Percentiles rank a stretch among this genome's conserved stretches.
phyloP scores from a whole-genome alignment of 1,140 invertebrate genomes.

The Cherax destructor region DNA sequence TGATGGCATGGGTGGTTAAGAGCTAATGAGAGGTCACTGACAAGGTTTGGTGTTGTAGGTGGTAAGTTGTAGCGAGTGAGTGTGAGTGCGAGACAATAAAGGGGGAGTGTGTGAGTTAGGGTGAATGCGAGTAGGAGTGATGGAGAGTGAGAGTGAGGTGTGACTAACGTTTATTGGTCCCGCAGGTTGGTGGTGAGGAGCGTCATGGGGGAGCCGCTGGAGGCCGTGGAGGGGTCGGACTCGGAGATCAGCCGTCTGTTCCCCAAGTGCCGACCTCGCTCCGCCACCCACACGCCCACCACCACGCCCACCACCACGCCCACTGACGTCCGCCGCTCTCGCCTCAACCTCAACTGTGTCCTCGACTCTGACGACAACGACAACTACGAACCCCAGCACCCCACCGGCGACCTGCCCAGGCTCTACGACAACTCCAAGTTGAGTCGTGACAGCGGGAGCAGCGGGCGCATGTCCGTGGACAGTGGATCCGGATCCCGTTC shows the following conservation, averaged over 20 bases:
- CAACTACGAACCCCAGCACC: conserved; percentile 68
- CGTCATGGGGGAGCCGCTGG: conserved; percentile 71
- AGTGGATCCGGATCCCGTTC: conserved; percentile 72
- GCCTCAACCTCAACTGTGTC: conserved; percentile 72
- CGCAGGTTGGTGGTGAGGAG: conserved; percentile 48
- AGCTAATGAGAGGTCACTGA: no score
- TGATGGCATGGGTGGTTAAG: no score
- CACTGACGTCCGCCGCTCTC: conserved; percentile 75
- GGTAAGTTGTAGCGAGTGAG: no score
- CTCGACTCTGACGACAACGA: conserved; percentile 72
- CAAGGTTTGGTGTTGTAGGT: no score
- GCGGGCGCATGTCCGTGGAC: conserved; percentile 72
- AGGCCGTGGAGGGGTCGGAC: conserved; percentile 71
- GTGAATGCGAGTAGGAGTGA: neutral
- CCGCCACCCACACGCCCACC: conserved; percentile 72
- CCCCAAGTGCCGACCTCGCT: conserved; percentile 86
- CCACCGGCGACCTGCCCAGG: conserved; percentile 55
- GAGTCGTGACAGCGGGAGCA: conserved; percentile 72
- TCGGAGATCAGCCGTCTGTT: conserved; percentile 86
- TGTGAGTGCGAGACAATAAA: neutral
- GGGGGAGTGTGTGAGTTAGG: neutral
- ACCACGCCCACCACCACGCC: conserved; percentile 74
- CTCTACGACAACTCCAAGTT: conserved; percentile 71
- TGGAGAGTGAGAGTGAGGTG: neutral
- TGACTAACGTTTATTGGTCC: conserved; percentile 8